Evolutionary conservation across 1,140 invertebrate genomes (phyloP).

Genomic region (Rhyzopertha dominica): DNA sequence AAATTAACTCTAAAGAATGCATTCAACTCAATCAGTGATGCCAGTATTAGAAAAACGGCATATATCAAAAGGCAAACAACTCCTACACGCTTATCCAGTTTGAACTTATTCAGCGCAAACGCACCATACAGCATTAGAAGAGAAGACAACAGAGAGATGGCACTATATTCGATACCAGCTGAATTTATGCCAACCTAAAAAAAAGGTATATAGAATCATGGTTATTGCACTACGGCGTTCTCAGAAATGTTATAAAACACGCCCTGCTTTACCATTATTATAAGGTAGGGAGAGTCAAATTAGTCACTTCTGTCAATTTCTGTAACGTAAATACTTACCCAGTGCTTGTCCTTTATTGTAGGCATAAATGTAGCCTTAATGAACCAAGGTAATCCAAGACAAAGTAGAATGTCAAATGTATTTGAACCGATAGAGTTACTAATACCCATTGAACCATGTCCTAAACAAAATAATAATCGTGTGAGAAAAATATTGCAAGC

Average conservation of each 20-base stretch:
- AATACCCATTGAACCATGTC: conserved; percentile 83
- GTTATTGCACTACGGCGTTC: too few species aligned
- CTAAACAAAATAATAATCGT: conserved; percentile 46
- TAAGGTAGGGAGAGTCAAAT: background rate
- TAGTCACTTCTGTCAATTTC: conserved; percentile 1
- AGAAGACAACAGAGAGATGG: conserved; percentile 73
- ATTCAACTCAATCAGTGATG: conserved; percentile 79
- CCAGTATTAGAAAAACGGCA: conserved; percentile 69
- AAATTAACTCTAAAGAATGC: conserved; percentile 73
- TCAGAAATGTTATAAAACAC: too few species aligned
- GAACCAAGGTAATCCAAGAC: conserved; percentile 79
- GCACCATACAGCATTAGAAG: conserved; percentile 70
- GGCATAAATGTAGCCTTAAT: conserved; percentile 77
- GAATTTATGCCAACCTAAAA: conserved; percentile 62
- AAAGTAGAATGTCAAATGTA: conserved; percentile 81
- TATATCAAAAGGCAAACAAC: conserved; percentile 73
- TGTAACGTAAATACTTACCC: conserved; percentile 35
- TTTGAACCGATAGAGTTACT: conserved; percentile 88
- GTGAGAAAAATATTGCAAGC: conserved; percentile 2
- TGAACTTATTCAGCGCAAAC: conserved; percentile 73
- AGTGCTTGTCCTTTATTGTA: conserved; percentile 63
- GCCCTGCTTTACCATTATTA: too few species aligned
- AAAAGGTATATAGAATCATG: conserved; percentile 7
- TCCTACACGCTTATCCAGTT: conserved; percentile 72
- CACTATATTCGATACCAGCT: conserved; percentile 74